These are phyloP conservation scores for Ifrita kowaldi DNA, from an alignment of 2,113 vertebrate genomes.

Conservation along the genomic window DNA sequence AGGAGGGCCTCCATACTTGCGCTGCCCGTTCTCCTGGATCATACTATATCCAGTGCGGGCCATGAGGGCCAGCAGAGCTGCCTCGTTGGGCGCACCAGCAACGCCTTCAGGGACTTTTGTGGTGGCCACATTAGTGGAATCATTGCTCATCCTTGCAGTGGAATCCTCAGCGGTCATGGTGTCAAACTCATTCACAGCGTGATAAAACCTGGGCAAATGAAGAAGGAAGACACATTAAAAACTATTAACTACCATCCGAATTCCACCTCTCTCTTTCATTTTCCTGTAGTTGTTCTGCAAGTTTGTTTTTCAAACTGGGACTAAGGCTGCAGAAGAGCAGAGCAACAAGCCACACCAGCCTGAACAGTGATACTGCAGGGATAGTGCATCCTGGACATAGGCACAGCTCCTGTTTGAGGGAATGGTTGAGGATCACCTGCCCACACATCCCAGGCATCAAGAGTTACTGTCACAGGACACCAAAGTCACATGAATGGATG, in stretches of 20 bases:
- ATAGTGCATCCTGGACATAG: neutral
- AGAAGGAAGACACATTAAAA: neutral
- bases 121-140: slow-evolving; percentile 69
- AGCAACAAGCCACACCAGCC: neutral
- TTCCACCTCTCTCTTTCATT: neutral
- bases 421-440: neutral
- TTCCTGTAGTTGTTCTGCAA: neutral
- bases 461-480: neutral
- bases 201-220: slow-evolving; percentile 68
- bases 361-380: neutral
- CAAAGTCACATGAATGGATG: neutral
- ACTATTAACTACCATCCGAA: neutral
- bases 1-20: slow-evolving; percentile 91
- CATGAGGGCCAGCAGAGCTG: slow-evolving; percentile 87
- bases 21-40: slow-evolving; percentile 96
- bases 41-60: slow-evolving; percentile 91
- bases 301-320: neutral
- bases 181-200: slow-evolving; percentile 87
- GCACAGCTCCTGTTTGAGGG: neutral
- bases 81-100: slow-evolving; percentile 85
- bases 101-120: slow-evolving; percentile 83
- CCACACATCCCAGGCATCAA: neutral
- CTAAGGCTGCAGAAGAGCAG: neutral
- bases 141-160: slow-evolving; percentile 87
- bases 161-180: slow-evolving; percentile 98